Conservation (phyloP, 2,797 vertebrate genomes). For the Hyperoplus immaculatus region DNA sequence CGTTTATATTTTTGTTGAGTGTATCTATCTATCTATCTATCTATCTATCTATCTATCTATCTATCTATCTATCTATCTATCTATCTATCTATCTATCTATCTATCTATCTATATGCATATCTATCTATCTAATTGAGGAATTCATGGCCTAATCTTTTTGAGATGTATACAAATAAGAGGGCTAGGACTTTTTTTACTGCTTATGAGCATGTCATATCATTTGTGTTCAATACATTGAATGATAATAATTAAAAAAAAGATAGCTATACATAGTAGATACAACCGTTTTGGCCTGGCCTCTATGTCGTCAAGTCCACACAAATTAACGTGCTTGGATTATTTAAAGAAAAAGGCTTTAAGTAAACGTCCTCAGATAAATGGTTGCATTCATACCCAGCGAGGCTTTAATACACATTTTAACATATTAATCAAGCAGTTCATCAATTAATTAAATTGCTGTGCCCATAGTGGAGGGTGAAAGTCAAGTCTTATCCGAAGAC, state of each 20-base stretch:
- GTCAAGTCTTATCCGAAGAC: conserved; percentile 37
- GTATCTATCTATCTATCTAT: no score
- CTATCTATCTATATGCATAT: neutral
- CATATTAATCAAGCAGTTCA: conserved; percentile 50
- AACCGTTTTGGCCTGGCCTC: neutral
- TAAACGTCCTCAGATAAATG: conserved; percentile 26
- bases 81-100: no score
- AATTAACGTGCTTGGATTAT: conserved; percentile 4
- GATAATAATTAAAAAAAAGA: no score
- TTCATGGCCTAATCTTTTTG: neutral
- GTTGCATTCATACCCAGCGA: conserved; percentile 37
- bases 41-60: no score
- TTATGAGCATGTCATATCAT: no score
- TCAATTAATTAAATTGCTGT: conserved; percentile 59
- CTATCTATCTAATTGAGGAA: neutral
- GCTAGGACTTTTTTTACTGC: no score
- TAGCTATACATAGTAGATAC: neutral
- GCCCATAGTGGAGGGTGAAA: conserved; percentile 24
- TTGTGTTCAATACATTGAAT: no score
- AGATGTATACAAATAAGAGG: neutral
- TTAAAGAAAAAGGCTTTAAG: neutral
- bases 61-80: no score
- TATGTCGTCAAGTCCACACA: neutral
- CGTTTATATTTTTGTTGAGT: no score
- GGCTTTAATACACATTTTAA: conserved; percentile 22